Evolutionary conservation across 1,140 invertebrate genomes (phyloP).

Genomic region (Olivierus martensii): DNA sequence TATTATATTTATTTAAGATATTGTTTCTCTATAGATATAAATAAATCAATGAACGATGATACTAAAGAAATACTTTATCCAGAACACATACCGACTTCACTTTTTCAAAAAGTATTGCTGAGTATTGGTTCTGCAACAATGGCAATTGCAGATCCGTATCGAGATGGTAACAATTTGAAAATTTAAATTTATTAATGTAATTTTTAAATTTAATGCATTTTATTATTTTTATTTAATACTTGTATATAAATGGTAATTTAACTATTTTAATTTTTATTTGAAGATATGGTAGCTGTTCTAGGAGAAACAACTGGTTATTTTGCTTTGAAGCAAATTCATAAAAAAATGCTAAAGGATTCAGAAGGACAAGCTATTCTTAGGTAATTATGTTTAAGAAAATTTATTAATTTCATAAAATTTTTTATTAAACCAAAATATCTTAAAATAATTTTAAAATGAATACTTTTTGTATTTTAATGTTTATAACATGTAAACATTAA

Average conservation of each 20-base stretch:
- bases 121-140: conserved; percentile 48
- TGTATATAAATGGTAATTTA: too few relatives aligned
- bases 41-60: too few relatives aligned
- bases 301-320: conserved; percentile 70
- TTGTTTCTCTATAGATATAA: too few relatives aligned
- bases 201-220: too few relatives aligned
- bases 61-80: too few relatives aligned
- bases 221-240: too few relatives aligned
- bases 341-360: conserved; percentile 46
- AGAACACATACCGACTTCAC: conserved; percentile 52
- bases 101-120: conserved; percentile 58
- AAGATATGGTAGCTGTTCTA: conserved; percentile 85
- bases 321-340: conserved; percentile 49
- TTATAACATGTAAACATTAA: background rate
- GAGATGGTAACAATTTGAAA: conserved; percentile 23
- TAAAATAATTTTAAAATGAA: too few relatives aligned
- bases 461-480: too few relatives aligned
- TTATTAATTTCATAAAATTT: conserved; percentile 2
- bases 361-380: conserved; percentile 57
- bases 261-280: conserved; percentile 20
- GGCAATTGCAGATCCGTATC: conserved; percentile 25
- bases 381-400: conserved; percentile 6
- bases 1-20: too few relatives aligned
- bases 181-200: too few relatives aligned
- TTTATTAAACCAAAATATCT: background rate